Conservation (phyloP, 2,888 invertebrate species). For the Stenodema calcarata region DNA sequence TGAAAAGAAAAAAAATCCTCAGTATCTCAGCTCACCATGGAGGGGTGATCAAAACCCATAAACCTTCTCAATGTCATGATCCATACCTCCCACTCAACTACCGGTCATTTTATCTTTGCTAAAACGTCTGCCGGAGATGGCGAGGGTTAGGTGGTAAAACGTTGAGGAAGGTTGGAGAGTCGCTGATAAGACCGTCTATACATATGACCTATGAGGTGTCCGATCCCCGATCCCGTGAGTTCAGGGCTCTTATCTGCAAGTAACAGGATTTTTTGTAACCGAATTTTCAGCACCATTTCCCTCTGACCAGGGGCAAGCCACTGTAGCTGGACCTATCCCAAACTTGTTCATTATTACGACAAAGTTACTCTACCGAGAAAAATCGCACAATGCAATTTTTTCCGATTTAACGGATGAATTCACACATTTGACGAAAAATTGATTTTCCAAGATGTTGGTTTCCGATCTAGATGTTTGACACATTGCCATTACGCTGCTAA, state of each 20-base stretch:
- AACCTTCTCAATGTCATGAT: not conserved
- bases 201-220: not conserved
- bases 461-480: not conserved
- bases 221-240: no score
- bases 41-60: not conserved
- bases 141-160: not conserved
- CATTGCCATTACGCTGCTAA: no score
- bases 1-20: not conserved
- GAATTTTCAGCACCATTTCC: constrained; percentile 26
- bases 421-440: not conserved
- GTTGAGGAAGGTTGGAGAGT: constrained; percentile 36
- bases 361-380: not conserved
- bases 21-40: not conserved
- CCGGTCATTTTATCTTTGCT: not conserved
- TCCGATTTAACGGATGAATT: not conserved
- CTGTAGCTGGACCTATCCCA: constrained; percentile 14
- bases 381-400: not conserved
- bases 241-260: not conserved
- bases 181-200: constrained; percentile 11
- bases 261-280: constrained; percentile 4
- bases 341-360: not conserved
- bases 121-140: not conserved
- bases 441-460: not conserved
- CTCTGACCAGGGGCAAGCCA: constrained; percentile 29
- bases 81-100: not conserved